A percentile compares a stretch with the other conserved stretches of the same genome.
phyloP scores from a whole-genome alignment of 1,140 invertebrate genomes.

The Aleiodes sp. region DNA sequence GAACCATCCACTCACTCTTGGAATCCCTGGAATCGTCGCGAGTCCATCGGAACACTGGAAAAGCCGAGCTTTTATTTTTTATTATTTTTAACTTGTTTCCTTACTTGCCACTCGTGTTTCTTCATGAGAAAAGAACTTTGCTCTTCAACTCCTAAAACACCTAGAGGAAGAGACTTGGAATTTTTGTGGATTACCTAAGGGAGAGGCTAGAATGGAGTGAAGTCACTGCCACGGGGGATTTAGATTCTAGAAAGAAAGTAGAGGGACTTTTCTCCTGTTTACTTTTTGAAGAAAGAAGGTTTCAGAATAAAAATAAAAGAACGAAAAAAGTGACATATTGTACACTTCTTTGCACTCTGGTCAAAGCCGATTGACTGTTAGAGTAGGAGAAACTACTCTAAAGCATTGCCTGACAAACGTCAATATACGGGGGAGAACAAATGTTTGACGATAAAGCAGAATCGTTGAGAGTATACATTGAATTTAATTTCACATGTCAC shows the following conservation, averaged over 20 bases:
- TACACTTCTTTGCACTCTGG: background rate
- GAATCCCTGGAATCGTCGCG: slow-evolving; percentile 22
- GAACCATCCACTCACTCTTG: slow-evolving; percentile 21
- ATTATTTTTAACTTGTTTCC: background rate
- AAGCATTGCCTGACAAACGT: background rate
- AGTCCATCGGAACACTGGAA: background rate
- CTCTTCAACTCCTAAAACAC: slow-evolving; percentile 5
- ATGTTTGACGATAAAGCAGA: background rate
- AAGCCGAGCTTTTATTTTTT: background rate
- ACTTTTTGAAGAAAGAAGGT: background rate
- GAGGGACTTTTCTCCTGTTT: background rate
- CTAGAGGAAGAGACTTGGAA: background rate
- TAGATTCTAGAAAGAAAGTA: background rate
- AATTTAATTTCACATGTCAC: slow-evolving; percentile 14
- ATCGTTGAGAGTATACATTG: background rate
- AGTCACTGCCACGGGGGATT: slow-evolving; percentile 15
- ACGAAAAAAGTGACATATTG: background rate
- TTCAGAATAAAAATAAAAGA: background rate
- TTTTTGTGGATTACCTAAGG: slow-evolving; percentile 16
- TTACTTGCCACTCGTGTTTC: background rate
- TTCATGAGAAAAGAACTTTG: slow-evolving; percentile 6
- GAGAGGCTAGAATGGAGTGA: background rate
- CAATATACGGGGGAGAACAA: background rate
- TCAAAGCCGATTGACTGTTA: background rate
- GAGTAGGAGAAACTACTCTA: background rate